Conservation (phyloP, 2,888 invertebrate genomes). For the Drosophila birchii region DNA sequence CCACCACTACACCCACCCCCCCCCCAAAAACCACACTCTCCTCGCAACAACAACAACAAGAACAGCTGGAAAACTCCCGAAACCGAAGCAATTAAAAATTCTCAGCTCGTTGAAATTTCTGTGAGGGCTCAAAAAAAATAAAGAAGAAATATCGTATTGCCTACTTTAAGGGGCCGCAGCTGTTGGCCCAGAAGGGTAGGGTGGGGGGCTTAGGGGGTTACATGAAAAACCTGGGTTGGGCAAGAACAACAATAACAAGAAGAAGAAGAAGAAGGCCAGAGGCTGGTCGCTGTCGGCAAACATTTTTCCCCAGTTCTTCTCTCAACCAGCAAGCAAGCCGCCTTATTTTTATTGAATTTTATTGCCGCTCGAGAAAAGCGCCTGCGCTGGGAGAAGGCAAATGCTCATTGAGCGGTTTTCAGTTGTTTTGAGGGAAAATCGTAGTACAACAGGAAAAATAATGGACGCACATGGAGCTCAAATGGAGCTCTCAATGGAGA, state of each 20-base stretch:
- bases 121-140: constrained; percentile 12
- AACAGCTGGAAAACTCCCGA: constrained; percentile 18
- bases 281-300: constrained; percentile 65
- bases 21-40: background rate
- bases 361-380: constrained; percentile 50
- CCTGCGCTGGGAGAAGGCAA: constrained; percentile 55
- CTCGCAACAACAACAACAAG: constrained; percentile 30
- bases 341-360: constrained; percentile 49
- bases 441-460: background rate
- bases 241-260: constrained; percentile 19
- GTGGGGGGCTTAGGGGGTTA: background rate
- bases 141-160: constrained; percentile 51
- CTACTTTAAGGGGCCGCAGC: constrained; percentile 64
- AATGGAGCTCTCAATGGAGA: background rate
- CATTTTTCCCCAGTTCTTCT: constrained; percentile 45
- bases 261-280: constrained; percentile 38
- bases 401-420: constrained; percentile 1
- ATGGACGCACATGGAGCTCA: background rate
- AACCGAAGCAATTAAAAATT: constrained; percentile 63
- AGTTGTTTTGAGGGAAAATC: constrained; percentile 4
- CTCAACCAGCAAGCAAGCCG: constrained; percentile 7
- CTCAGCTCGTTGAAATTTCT: constrained; percentile 29
- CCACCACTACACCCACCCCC: too few species aligned
- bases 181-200: background rate
- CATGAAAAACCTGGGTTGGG: constrained; percentile 3